Conservation (phyloP, 2,888 invertebrate genomes). For the Panopea generosa region DNA sequence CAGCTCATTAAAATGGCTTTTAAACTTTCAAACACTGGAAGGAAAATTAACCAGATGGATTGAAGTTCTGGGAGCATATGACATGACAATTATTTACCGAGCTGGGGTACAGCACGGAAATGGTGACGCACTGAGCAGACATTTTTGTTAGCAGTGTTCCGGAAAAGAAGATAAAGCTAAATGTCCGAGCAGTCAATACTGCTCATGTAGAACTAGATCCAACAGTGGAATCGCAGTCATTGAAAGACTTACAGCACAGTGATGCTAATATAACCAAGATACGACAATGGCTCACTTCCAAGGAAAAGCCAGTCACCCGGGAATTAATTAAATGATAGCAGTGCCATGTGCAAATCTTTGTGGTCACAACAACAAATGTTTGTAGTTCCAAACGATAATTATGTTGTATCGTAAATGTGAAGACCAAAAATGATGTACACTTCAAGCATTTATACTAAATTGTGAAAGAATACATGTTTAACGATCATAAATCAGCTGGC, state of each 20-base stretch:
- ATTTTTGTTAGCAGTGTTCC: background rate
- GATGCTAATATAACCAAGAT: too few relatives aligned
- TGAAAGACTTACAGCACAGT: too few relatives aligned
- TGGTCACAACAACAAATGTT: too few relatives aligned
- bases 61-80: slow-evolving; percentile 2
- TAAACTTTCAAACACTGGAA: background rate
- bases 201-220: background rate
- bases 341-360: too few relatives aligned
- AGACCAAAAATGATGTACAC: too few relatives aligned
- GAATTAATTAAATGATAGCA: background rate
- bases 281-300: background rate
- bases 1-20: slow-evolving; percentile 38
- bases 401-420: too few relatives aligned
- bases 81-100: background rate
- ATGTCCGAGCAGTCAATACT: background rate
- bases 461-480: too few relatives aligned
- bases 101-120: slow-evolving; percentile 4
- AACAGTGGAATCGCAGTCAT: too few relatives aligned
- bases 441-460: too few relatives aligned
- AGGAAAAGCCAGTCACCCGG: background rate
- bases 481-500: too few relatives aligned
- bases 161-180: background rate
- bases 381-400: too few relatives aligned
- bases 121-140: slow-evolving; percentile 5
- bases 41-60: slow-evolving; percentile 13